Base-by-base conservation (phyloP, 2,113 vertebrate genomes). In the Mastomys coucha region DNA sequence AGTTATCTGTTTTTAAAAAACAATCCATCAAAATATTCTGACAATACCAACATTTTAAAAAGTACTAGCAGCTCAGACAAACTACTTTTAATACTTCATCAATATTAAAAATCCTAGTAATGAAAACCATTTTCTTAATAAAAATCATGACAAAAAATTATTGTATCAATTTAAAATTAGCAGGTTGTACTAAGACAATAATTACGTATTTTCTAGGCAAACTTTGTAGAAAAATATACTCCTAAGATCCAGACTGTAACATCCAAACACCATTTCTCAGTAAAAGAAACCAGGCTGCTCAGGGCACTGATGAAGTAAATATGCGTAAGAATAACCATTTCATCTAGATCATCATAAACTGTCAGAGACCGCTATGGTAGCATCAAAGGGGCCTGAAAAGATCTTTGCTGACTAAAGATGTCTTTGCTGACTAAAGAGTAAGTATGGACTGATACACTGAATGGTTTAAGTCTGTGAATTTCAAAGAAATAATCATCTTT, bases 91-190 rank as follows among this genome's bases (percentile, higher is more conserved):
- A 73, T 53, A 90, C 49, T 73, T 91, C 42, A 93, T 89, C 17
- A 93, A 85, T 91, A 73, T 89, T 70, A 90, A 76, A 63, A 80
- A 91, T 89, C 86, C 89, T 94, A 4, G 13, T 82, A 87, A 82
- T 69, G 73, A 91, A 95, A 97, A 49, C 56, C 17, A 93, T 51
- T 92, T 88, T 45, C 24, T 89, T 91, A 80, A 81, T 91, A 76
- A 2, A 91, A 45, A 45, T 45, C 45, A 78, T 39, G 8, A 51
- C 73, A 72, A 96, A 89, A 24, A 45, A 76, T 70, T 80, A 95
- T 91, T 53, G 45, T 45, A 89, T 31, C 10, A 69, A 3, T 26
- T 97, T 77, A 96, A 96, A 96, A 91, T 91, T 42, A 89, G 24
- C 69, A 60, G 56, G 10, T 4, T 73, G 33, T 22, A 88, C 8